Evolutionary conservation across 2,797 vertebrate species (phyloP), one percentile per base, ranked within the genome.

Genomic region (Xenops minutus): DNA sequence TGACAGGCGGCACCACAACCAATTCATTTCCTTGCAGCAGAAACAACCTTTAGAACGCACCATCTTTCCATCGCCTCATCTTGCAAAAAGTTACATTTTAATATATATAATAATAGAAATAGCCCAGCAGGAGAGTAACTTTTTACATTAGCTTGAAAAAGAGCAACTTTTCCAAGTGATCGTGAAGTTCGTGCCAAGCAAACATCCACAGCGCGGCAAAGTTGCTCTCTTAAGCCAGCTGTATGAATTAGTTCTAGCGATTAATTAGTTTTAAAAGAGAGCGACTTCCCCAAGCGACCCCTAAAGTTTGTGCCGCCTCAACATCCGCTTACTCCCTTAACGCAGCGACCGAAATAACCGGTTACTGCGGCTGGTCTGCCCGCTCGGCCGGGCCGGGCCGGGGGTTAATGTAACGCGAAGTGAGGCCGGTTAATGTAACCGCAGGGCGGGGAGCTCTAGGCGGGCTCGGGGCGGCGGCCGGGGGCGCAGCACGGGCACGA

Each of bases 301-400:
- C 26, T 41, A 2, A 58, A 66, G 23, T 56, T 76, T 17, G 12
- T 1, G 9, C 36, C 67, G 58, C 6, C 21, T 17, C 1, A 80
- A 24, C 48, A 48, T 1, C 17, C n/a, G 36, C 21, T n/a, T 1
- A 2, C 19, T 37, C 49, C 17, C 56, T 26, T 8, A 6, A 18
- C 6, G 26, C 5, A 30, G 26, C 7, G 7, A 9, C 0, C 14
- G 12, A 30, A 22, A 19, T 3, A 51, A 15, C 1, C 2, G 36
- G 8, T 8, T 4, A 1, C 0, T 5, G 12, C 1, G 10, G 19
- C 24, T 30, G 34, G 37, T 8, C 30, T 1, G 14, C 22, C 51
- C 49, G 0, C n/a, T 27, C 2, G 20, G 7, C 1, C 13, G 22
- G 37, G 24, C 9, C 6, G 58, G 20, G 71, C 0, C 9, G 51